Evolutionary conservation across 2,888 invertebrate species (phyloP).

Genomic region (Gymnoscelis rufifasciata): DNA sequence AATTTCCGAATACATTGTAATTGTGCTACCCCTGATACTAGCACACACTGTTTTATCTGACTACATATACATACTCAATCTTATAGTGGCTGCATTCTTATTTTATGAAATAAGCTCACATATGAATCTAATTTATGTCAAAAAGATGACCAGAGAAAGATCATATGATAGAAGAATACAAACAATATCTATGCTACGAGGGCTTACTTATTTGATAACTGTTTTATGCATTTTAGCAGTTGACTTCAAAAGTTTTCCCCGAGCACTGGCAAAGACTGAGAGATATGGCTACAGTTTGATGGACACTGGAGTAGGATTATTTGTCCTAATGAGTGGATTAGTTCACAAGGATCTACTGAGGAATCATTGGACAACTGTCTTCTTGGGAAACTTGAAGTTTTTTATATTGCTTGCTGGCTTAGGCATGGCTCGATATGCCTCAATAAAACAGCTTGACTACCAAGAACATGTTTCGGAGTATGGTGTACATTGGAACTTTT

Average conservation of each 20-base stretch:
- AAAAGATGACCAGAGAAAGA: slow-evolving; percentile 32
- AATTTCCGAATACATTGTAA: slow-evolving; percentile 74
- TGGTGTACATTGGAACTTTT: slow-evolving; percentile 99
- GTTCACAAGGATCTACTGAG: slow-evolving; percentile 75
- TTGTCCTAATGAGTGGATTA: slow-evolving; percentile 88
- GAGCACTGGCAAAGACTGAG: slow-evolving; percentile 92
- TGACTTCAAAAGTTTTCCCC: slow-evolving; percentile 93
- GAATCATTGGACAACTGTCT: slow-evolving; percentile 43
- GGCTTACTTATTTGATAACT: slow-evolving; percentile 85
- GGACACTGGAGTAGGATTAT: slow-evolving; percentile 97
- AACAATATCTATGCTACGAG: slow-evolving; percentile 83
- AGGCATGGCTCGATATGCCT: slow-evolving; percentile 81
- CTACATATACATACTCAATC: slow-evolving; percentile 51
- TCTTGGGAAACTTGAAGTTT: slow-evolving; percentile 58
- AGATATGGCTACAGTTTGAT: slow-evolving; percentile 92
- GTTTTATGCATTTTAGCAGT: slow-evolving; percentile 93
- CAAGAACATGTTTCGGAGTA: slow-evolving; percentile 95
- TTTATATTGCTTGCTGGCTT: slow-evolving; percentile 67
- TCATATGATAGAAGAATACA: slow-evolving; percentile 41
- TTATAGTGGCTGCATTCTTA: slow-evolving; percentile 40
- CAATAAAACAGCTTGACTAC: slow-evolving; percentile 84
- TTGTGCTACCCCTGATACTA: slow-evolving; percentile 77
- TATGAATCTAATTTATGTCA: slow-evolving; percentile 20
- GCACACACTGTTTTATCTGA: slow-evolving; percentile 75
- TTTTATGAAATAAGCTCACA: slow-evolving; percentile 32